A percentile compares a stretch with the other conserved stretches of the same genome.
Evolutionary conservation across 1,140 invertebrate species (phyloP).

Genomic region (Parasteatoda tepidariorum): DNA sequence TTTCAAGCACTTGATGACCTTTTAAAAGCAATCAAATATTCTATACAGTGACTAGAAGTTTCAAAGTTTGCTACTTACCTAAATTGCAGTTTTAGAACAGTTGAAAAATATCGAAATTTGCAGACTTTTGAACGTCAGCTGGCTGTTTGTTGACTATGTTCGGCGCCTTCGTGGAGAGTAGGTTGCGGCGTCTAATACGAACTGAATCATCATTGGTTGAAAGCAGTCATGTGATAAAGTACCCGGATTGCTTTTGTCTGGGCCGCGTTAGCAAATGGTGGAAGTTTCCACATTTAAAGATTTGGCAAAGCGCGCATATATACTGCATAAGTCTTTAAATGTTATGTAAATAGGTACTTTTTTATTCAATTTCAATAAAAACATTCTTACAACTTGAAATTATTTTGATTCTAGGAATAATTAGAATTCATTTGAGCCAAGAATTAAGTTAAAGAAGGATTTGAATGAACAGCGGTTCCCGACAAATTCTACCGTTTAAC

Average conservation of each 20-base stretch:
- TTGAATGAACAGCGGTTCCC: too few relatives aligned
- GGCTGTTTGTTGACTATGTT: conserved; percentile 43
- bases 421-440: too few relatives aligned
- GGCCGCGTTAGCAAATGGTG: conserved; percentile 57
- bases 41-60: conserved; percentile 27
- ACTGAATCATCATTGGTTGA: background rate
- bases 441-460: too few relatives aligned
- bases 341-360: conserved; percentile 13
- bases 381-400: too few relatives aligned
- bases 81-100: background rate
- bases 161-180: conserved; percentile 51
- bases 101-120: conserved; percentile 8
- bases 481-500: too few relatives aligned
- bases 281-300: background rate
- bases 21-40: background rate
- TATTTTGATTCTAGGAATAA: too few relatives aligned
- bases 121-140: background rate
- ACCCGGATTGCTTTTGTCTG: conserved; percentile 61
- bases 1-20: background rate
- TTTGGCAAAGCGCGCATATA: background rate
- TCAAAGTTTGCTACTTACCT: conserved; percentile 53
- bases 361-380: too few relatives aligned
- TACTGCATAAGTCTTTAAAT: conserved; percentile 6
- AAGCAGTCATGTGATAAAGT: conserved; percentile 36
- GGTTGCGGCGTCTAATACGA: conserved; percentile 50